Percentiles rank a stretch among this genome's conserved stretches.
Conservation (phyloP, 2,797 vertebrate species). For the Mastacembelus armatus region DNA sequence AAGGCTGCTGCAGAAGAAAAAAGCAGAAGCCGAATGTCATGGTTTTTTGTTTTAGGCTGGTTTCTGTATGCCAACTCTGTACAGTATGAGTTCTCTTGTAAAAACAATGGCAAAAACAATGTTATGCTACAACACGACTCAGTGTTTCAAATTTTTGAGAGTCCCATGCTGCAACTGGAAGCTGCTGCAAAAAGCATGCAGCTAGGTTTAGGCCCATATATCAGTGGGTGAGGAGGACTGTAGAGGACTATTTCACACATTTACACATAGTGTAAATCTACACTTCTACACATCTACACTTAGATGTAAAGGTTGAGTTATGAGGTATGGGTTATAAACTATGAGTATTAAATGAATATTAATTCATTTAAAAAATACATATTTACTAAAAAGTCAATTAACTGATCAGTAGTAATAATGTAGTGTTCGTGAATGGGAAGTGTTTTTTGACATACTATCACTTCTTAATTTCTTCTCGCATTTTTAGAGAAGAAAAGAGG, state of each 20-base stretch:
- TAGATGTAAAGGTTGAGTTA: slow-evolving; percentile 22
- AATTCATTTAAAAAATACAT: too few relatives aligned
- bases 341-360: too few relatives aligned
- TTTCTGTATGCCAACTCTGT: too few relatives aligned
- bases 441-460: slow-evolving; percentile 5
- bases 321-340: slow-evolving; percentile 41
- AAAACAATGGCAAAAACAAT: too few relatives aligned
- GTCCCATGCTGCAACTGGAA: too few relatives aligned
- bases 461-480: slow-evolving; percentile 4
- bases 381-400: background rate
- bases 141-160: too few relatives aligned
- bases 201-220: background rate
- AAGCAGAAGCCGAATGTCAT: too few relatives aligned
- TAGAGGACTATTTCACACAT: background rate
- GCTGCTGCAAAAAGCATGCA: too few relatives aligned
- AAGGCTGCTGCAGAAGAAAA: too few relatives aligned
- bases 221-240: background rate
- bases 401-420: background rate
- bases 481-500: slow-evolving; percentile 30
- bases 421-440: slow-evolving; percentile 10
- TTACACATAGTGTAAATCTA: slow-evolving; percentile 15
- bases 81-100: too few relatives aligned
- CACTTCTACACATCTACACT: slow-evolving; percentile 16
- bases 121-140: too few relatives aligned
- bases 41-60: too few relatives aligned